Conservation (phyloP, 1,140 invertebrate genomes). For the Drosophila kikkawai region DNA sequence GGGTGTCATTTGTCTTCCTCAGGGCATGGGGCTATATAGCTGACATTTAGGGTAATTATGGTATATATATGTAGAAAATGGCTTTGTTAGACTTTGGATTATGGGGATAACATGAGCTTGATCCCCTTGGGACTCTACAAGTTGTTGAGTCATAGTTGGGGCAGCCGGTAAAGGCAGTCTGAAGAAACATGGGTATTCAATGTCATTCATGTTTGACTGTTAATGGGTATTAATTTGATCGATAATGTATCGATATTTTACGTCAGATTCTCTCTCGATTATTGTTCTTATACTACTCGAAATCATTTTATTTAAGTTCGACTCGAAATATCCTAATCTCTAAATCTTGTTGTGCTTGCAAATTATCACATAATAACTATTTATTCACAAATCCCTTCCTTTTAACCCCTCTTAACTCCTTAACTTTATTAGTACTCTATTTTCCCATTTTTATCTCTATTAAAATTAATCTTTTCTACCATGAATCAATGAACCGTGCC, state of each 20-base stretch:
- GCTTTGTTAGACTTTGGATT: constrained; percentile 28
- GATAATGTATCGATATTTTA: neutral
- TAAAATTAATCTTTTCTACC: neutral
- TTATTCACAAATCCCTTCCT: neutral
- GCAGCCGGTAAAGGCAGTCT: too few relatives aligned
- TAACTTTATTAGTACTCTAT: neutral
- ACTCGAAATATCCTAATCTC: too few relatives aligned
- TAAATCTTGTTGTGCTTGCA: neutral
- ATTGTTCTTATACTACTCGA: too few relatives aligned
- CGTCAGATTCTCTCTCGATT: neutral
- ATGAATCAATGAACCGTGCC: neutral
- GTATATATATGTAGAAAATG: constrained; percentile 12
- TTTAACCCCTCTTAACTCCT: neutral
- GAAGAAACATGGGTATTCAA: neutral
- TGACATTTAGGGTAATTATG: constrained; percentile 30
- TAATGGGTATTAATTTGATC: neutral
- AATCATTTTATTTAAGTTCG: too few relatives aligned
- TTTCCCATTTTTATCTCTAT: neutral
- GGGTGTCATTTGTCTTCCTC: constrained; percentile 43
- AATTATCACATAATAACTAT: neutral
- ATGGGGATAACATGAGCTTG: constrained; percentile 21
- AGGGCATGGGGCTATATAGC: constrained; percentile 12
- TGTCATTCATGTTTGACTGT: neutral
- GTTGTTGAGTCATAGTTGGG: neutral
- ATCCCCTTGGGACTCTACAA: constrained; percentile 9